A percentile compares a stretch with the other conserved stretches of the same genome.
These are phyloP conservation scores for Euphydryas editha DNA, from an alignment of 2,888 invertebrate species.

Conservation along the genomic window DNA sequence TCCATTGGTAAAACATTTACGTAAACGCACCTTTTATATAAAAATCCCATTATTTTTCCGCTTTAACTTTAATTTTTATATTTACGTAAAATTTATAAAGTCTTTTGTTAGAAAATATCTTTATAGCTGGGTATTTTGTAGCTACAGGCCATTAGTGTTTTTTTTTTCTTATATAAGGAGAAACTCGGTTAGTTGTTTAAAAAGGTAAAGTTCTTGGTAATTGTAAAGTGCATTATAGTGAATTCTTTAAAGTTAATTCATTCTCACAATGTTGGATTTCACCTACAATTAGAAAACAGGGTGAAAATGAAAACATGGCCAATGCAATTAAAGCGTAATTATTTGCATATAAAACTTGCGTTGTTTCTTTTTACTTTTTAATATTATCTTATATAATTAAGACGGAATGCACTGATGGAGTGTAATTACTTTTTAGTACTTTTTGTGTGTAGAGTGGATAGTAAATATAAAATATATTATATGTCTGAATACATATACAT, in stretches of 20 bases:
- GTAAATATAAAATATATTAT: no score
- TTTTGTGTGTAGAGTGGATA: no score
- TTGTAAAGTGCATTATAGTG: slow-evolving; percentile 30
- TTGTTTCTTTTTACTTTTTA: slow-evolving; percentile 1
- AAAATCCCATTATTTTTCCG: not conserved
- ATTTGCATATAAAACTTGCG: not conserved
- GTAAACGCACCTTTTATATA: not conserved
- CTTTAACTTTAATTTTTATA: not conserved
- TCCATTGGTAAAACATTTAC: no score
- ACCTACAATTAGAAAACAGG: not conserved
- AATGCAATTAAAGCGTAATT: not conserved
- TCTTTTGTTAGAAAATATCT: not conserved
- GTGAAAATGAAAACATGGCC: not conserved
- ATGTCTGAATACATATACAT: no score
- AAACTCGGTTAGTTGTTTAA: slow-evolving; percentile 15
- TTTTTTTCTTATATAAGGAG: not conserved
- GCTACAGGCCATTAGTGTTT: not conserved
- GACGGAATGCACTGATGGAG: not conserved
- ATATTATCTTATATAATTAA: not conserved
- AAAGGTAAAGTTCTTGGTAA: slow-evolving; percentile 22
- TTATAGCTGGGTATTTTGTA: not conserved
- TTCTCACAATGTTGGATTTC: slow-evolving; percentile 18
- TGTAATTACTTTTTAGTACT: no score
- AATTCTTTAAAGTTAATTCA: slow-evolving; percentile 34
- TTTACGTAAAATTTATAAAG: slow-evolving; percentile 1